phyloP scores from a whole-genome alignment of 2,797 vertebrate genomes.

The Neosilurus mollespiculum region DNA sequence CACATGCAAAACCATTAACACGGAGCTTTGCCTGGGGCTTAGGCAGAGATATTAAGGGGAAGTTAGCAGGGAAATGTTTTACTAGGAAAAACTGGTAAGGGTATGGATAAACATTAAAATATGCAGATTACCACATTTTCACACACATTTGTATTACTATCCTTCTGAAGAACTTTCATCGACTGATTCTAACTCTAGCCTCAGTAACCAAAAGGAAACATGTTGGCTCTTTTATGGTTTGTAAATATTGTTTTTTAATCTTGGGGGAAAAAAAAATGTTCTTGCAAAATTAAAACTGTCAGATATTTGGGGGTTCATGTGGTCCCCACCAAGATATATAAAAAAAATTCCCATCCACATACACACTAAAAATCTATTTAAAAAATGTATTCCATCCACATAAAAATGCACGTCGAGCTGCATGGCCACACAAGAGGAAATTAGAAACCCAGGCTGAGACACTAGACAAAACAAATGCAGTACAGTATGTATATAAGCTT shows the following conservation, averaged over 20 bases:
- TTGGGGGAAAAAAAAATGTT: background rate
- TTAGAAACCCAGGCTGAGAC: background rate
- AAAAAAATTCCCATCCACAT: background rate
- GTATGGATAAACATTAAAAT: slow-evolving; percentile 4
- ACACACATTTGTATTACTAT: background rate
- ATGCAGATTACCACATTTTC: background rate
- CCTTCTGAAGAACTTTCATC: background rate
- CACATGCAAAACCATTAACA: slow-evolving; percentile 73
- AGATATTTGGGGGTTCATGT: background rate
- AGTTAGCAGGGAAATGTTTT: slow-evolving; percentile 61
- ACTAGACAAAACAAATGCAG: background rate
- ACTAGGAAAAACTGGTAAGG: slow-evolving; percentile 16
- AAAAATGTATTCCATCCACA: background rate
- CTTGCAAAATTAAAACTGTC: background rate
- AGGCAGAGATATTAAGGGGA: slow-evolving; percentile 63
- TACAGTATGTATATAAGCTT: background rate
- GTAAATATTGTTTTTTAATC: background rate
- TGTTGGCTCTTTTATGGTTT: background rate
- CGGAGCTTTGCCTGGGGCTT: slow-evolving; percentile 69
- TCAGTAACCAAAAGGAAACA: background rate
- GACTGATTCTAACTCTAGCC: background rate
- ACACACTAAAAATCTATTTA: background rate
- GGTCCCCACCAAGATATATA: background rate
- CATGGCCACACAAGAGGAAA: background rate
- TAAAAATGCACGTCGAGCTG: background rate